Conservation (phyloP, 2,888 invertebrate species). For the Schizaphis graminum region DNA sequence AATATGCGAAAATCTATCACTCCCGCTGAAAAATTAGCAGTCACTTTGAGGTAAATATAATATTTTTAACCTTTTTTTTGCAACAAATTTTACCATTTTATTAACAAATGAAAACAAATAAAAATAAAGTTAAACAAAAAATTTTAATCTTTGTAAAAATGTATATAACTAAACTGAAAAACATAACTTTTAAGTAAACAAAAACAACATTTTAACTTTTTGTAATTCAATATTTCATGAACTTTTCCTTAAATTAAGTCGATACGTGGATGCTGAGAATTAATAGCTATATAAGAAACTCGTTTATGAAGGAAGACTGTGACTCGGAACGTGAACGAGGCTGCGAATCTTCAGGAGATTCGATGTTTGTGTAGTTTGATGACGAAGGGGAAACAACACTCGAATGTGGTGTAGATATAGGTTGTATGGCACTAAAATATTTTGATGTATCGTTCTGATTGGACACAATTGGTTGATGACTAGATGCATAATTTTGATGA, state of each 20-base stretch:
- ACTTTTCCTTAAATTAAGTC: neutral
- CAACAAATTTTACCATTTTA: too few species aligned
- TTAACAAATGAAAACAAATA: too few species aligned
- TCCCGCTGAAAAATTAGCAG: neutral
- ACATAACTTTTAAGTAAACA: neutral
- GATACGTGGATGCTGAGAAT: neutral
- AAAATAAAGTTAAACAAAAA: neutral
- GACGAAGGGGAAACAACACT: conserved; percentile 7
- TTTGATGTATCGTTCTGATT: neutral
- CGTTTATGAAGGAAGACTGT: neutral
- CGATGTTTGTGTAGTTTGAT: neutral
- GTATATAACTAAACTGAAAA: neutral
- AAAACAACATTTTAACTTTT: neutral
- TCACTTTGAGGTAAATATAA: neutral
- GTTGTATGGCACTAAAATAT: neutral
- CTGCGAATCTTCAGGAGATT: neutral
- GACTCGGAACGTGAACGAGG: neutral
- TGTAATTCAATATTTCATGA: neutral
- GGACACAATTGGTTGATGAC: neutral
- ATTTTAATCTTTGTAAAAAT: neutral
- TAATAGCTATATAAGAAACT: neutral
- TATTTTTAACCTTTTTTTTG: too few species aligned
- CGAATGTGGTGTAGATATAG: neutral
- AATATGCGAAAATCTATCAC: conserved; percentile 2
- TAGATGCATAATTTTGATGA: neutral